These are phyloP conservation scores for Bellardia bayeri DNA, from an alignment of 2,888 invertebrate genomes.

Conservation along the genomic window DNA sequence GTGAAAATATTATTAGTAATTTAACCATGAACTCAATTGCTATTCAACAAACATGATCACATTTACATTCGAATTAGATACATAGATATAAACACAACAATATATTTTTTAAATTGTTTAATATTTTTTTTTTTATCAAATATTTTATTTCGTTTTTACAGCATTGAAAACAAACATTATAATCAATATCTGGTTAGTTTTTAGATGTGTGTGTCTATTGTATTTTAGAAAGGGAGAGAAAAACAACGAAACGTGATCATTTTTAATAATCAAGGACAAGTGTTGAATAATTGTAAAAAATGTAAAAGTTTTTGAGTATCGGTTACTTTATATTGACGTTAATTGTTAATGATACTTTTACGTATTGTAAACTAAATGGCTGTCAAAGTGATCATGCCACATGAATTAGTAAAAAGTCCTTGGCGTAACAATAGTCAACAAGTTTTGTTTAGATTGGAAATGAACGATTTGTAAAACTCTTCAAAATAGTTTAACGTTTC, in stretches of 20 bases:
- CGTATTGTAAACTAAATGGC: neutral
- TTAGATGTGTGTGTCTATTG: constrained; percentile 27
- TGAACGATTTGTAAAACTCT: too few relatives aligned
- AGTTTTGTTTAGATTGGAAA: too few relatives aligned
- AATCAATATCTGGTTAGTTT: constrained; percentile 42
- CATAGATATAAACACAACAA: neutral
- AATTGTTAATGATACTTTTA: constrained; percentile 5
- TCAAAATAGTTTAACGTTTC: too few relatives aligned
- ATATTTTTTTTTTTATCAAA: constrained; percentile 4
- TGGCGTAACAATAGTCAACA: neutral
- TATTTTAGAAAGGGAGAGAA: constrained; percentile 8
- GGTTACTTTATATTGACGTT: constrained; percentile 1
- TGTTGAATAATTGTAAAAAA: constrained; percentile 37
- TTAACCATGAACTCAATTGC: constrained; percentile 75
- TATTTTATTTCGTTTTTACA: constrained; percentile 9
- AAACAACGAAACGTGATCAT: constrained; percentile 50
- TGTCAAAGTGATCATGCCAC: neutral
- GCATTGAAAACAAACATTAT: constrained; percentile 46
- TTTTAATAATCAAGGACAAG: constrained; percentile 62
- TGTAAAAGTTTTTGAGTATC: constrained; percentile 38
- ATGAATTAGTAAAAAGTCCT: neutral
- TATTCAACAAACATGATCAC: constrained; percentile 62
- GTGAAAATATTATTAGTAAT: constrained; percentile 63
- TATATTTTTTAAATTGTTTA: constrained; percentile 39
- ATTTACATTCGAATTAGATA: constrained; percentile 58